Base-by-base conservation (phyloP, 2,113 vertebrate genomes). In the Craseonycteris thonglongyai region DNA sequence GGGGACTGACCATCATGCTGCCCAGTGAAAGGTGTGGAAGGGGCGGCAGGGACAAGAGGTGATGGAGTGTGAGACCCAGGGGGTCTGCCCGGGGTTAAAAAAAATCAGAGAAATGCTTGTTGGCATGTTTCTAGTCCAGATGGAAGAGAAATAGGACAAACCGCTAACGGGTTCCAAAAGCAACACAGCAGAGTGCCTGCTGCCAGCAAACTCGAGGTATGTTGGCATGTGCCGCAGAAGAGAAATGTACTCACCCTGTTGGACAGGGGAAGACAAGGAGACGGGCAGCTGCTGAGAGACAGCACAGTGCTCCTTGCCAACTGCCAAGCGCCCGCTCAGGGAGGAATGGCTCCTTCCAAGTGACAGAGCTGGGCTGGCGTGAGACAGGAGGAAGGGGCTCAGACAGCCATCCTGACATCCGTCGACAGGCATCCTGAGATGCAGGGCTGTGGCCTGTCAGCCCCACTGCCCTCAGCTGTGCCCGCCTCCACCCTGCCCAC, bases 141-240 rank as follows among this genome's bases (percentile, higher is more conserved):
- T 96, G 95, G 95, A 95, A 95, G 82, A 92, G 92, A 93, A 96
- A 88, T 88, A 30, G 90, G 65, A 95, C 95, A 82, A 75, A 63
- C 72, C 89, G 33, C 33, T n/a, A 9, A 58, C 42, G 28, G 49
- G 2, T 68, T 95, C 97, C 97, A 97, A 97, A 96, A 92, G 45
- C 79, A 97, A 96, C 95, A 95, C 94, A 80, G 4, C 18, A 88
- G 72, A 40, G 63, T 7, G 40, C 40, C 72, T 33, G 85, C 56
- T 95, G 97, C 97, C 97, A 97, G 96, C 95, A 95, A 93, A 94
- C 79, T 88, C 63, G 58, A 96, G 95, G 95, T 96, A 93, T 95
- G 92, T 85, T 96, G 97, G 97, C 96, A 51, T 9, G 22, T 0
- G 1, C 40, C 12, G 78, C 63, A 42, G 74, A 47, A 87, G 63